phyloP scores from a whole-genome alignment of 2,888 invertebrate species.

The Lasioglossum marginatum region DNA sequence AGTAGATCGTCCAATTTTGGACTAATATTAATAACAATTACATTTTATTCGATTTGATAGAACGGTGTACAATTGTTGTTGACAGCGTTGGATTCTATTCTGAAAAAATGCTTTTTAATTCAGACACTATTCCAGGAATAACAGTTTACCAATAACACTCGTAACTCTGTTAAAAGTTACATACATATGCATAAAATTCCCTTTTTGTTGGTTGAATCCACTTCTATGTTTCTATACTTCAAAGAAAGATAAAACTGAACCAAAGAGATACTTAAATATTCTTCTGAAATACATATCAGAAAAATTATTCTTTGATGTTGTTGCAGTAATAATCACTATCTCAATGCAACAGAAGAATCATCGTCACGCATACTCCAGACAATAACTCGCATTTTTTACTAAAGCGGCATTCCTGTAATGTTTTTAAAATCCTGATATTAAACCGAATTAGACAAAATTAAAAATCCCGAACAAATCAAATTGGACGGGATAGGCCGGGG shows the following conservation, averaged over 20 bases:
- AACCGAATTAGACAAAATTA: background rate
- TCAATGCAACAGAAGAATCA: background rate
- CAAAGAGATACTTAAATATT: background rate
- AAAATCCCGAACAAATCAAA: background rate
- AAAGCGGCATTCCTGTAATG: background rate
- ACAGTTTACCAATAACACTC: background rate
- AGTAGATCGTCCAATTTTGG: background rate
- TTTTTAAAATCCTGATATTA: background rate
- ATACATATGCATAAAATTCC: background rate
- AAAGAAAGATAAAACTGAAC: background rate
- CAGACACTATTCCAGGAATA: background rate
- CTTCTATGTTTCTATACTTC: background rate
- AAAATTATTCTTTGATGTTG: background rate
- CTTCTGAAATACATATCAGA: background rate
- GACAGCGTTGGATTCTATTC: background rate
- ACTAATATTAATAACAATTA: background rate
- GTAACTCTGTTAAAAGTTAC: no score
- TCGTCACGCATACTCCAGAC: background rate
- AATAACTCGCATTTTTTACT: background rate
- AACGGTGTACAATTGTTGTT: background rate
- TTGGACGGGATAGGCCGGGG: background rate
- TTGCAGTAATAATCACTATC: no score
- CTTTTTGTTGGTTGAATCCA: background rate
- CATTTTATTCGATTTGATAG: background rate
- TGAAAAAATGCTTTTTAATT: background rate